These are phyloP conservation scores for Pseudorectes ferrugineus DNA, from an alignment of 2,113 vertebrate genomes.

Conservation along the genomic window DNA sequence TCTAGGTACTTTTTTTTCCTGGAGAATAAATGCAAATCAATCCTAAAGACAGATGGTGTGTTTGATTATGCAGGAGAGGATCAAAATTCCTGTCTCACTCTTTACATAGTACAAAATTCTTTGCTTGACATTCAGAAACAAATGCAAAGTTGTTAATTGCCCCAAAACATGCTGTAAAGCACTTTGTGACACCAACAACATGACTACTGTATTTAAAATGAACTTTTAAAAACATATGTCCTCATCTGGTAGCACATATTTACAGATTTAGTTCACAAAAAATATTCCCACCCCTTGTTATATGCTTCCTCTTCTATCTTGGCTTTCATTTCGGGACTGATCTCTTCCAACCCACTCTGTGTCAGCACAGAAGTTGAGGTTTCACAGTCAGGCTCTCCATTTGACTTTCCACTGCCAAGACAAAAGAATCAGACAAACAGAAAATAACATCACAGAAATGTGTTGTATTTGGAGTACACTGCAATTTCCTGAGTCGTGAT, in stretches of 20 bases:
- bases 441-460: not conserved
- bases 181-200: not conserved
- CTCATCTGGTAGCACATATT: not conserved
- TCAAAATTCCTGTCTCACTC: not conserved
- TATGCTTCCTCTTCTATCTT: constrained; percentile 92
- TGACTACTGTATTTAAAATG: not conserved
- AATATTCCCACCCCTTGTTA: constrained; percentile 86
- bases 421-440: constrained; percentile 66
- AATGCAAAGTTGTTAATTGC: not conserved
- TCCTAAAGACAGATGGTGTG: not conserved
- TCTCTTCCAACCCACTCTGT: constrained; percentile 77
- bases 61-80: not conserved
- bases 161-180: not conserved
- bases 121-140: not conserved
- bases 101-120: not conserved
- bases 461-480: not conserved
- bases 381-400: constrained; percentile 79
- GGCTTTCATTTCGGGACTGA: constrained; percentile 83
- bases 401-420: constrained; percentile 85
- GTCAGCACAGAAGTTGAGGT: constrained; percentile 61
- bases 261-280: not conserved
- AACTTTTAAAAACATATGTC: not conserved
- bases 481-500: not conserved
- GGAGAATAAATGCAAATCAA: not conserved
- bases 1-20: not conserved